Evolutionary conservation across 2,888 invertebrate genomes (phyloP).

Genomic region (Thymelicus acteon): DNA sequence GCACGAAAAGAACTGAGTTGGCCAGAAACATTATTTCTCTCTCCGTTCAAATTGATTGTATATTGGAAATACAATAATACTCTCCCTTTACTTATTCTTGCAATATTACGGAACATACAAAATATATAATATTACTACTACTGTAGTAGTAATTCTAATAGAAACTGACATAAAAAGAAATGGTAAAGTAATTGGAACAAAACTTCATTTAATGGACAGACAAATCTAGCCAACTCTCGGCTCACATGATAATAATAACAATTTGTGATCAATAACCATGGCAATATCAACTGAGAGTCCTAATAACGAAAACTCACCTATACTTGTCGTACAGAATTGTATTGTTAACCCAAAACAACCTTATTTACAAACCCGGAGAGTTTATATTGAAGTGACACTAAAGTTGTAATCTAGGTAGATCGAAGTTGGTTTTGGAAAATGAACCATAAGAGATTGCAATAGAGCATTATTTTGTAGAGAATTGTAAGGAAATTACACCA

Average conservation of each 20-base stretch:
- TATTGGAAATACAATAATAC: not conserved
- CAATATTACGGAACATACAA: not conserved
- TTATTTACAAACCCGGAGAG: slow-evolving; percentile 26
- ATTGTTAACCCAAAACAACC: slow-evolving; percentile 13
- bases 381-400: slow-evolving; percentile 13
- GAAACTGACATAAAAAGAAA: slow-evolving; percentile 32
- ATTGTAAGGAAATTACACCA: not conserved
- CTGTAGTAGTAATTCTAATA: not conserved
- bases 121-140: too few species aligned
- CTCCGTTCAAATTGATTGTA: not conserved
- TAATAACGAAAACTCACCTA: slow-evolving; percentile 40
- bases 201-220: slow-evolving; percentile 24
- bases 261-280: slow-evolving; percentile 44
- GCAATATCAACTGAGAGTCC: slow-evolving; percentile 41
- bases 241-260: slow-evolving; percentile 35
- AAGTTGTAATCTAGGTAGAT: not conserved
- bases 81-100: not conserved
- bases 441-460: not conserved
- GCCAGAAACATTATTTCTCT: not conserved
- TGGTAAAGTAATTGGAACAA: slow-evolving; percentile 15
- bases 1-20: not conserved
- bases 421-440: not conserved
- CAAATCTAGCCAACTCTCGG: slow-evolving; percentile 26
- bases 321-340: slow-evolving; percentile 33
- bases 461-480: not conserved